Percentiles rank a stretch among this genome's conserved stretches.
Conservation (phyloP, 1,140 invertebrate species). For the Manduca sexta region DNA sequence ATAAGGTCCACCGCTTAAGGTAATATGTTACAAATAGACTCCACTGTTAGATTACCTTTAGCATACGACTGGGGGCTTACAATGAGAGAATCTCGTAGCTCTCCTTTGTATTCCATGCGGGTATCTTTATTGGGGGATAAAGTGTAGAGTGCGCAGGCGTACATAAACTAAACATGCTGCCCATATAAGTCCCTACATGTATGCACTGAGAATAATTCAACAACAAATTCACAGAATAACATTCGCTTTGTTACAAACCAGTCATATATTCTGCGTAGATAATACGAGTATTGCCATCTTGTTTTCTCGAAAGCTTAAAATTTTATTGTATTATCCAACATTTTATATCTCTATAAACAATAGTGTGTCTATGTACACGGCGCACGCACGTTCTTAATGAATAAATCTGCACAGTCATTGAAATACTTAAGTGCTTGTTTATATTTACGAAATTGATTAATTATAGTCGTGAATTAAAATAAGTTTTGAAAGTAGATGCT, state of each 20-base stretch:
- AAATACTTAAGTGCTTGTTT: neutral
- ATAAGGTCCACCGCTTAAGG: conserved; percentile 51
- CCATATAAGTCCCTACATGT: conserved; percentile 16
- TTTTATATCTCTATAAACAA: neutral
- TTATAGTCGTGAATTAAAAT: neutral
- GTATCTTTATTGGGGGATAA: conserved; percentile 22
- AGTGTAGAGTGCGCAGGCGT: conserved; percentile 17
- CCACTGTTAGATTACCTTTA: conserved; percentile 47
- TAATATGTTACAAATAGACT: conserved; percentile 59
- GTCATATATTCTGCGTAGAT: neutral
- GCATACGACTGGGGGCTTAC: conserved; percentile 29
- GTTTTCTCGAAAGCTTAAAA: neutral
- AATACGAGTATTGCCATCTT: neutral
- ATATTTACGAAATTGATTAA: neutral
- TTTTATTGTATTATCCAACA: neutral
- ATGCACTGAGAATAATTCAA: conserved; percentile 18
- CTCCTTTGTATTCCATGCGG: conserved; percentile 45
- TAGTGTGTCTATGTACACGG: too few relatives aligned
- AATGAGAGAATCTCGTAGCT: conserved; percentile 31
- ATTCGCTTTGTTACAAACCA: conserved; percentile 2
- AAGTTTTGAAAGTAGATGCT: neutral
- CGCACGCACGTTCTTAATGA: too few relatives aligned
- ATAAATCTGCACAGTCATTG: too few relatives aligned
- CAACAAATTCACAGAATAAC: conserved; percentile 10
- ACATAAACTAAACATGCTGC: conserved; percentile 20